These are phyloP conservation scores for Linepithema humile DNA, from an alignment of 1,140 invertebrate genomes.

Conservation along the genomic window DNA sequence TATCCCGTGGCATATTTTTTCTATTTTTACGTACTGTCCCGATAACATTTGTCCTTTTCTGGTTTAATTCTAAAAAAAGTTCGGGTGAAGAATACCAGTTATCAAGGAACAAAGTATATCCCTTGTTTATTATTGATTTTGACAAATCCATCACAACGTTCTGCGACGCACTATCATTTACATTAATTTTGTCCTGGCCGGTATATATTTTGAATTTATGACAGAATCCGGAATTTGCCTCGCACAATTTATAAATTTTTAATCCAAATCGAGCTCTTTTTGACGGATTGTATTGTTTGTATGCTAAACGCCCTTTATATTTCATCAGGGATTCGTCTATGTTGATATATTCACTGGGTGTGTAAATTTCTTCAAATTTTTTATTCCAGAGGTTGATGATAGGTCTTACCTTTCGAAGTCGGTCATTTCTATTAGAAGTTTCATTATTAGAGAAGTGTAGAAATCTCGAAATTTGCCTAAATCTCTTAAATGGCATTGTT, in stretches of 20 bases:
- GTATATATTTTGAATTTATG: slow-evolving; percentile 28
- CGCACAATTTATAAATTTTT: slow-evolving; percentile 65
- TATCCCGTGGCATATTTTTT: slow-evolving; percentile 63
- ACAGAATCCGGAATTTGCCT: slow-evolving; percentile 41
- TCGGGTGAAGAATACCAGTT: slow-evolving; percentile 78
- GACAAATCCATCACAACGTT: slow-evolving; percentile 60
- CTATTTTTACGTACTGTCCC: slow-evolving; percentile 59
- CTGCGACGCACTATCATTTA: background rate
- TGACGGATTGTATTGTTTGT: slow-evolving; percentile 51
- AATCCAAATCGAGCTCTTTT: slow-evolving; percentile 61
- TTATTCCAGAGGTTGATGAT: slow-evolving; percentile 30
- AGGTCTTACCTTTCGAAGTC: background rate
- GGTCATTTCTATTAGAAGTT: slow-evolving; percentile 11
- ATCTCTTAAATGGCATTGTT: background rate
- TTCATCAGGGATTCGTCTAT: slow-evolving; percentile 62
- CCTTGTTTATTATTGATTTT: slow-evolving; percentile 65
- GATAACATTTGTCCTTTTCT: slow-evolving; percentile 43
- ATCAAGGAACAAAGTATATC: slow-evolving; percentile 78
- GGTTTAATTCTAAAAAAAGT: slow-evolving; percentile 54
- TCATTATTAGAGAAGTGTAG: slow-evolving; percentile 51
- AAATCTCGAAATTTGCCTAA: background rate
- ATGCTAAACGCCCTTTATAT: slow-evolving; percentile 46
- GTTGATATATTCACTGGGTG: slow-evolving; percentile 23
- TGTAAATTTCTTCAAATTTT: slow-evolving; percentile 52
- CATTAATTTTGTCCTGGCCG: slow-evolving; percentile 7